Base-by-base conservation (phyloP, 2,888 invertebrate genomes). In the Rhodophaea formosa region DNA sequence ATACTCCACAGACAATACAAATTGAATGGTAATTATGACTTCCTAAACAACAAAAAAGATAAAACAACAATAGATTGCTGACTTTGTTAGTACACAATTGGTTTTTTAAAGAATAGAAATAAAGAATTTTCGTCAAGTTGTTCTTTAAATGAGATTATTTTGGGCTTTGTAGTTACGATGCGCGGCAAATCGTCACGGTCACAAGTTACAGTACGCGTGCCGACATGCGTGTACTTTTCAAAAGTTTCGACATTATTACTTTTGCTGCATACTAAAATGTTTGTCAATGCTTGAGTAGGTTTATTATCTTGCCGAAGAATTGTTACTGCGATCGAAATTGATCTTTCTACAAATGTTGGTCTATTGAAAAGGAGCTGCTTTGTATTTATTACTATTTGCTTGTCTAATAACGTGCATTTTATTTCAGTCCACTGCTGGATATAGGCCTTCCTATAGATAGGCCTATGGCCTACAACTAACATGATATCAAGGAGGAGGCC, bases 1-100 rank as follows among this genome's bases (percentile, higher is more conserved):
- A 66, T 58, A 67, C 56, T 67, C 66, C 57, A 62, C 67, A 69
- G 72, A 75, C 75, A 78, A 79, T 67, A 63, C 57, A 56, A 29
- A 61, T 68, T 71, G 65, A 66, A 72, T 69, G 65, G 68, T 72
- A 72, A 79, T 82, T 70, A 83, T 55, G 69, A 74, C 70, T 71
- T 70, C 67, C 59, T 68, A 71, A 77, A 74, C 53, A 64, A 62
- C 61, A 60, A 67, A 71, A 75, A 69, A 68, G 69, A 68, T 62
- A 54, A 63, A 70, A 71, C 71, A 66, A 68, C 65, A 63, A 63
- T 57, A 53, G 42, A 61, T 68, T 71, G 78, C 72, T 65, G 55
- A 61, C 59, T 61, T 62, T 63, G 59, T 70, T 73, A 71, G 67
- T 63, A 57, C 44, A 58, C 56, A 63, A 62, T 53, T 61, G 61